Percentiles rank a stretch among this genome's conserved stretches.
Conservation (phyloP, 64 coral and sea anemone species). For the Astreopora myriophthalma region DNA sequence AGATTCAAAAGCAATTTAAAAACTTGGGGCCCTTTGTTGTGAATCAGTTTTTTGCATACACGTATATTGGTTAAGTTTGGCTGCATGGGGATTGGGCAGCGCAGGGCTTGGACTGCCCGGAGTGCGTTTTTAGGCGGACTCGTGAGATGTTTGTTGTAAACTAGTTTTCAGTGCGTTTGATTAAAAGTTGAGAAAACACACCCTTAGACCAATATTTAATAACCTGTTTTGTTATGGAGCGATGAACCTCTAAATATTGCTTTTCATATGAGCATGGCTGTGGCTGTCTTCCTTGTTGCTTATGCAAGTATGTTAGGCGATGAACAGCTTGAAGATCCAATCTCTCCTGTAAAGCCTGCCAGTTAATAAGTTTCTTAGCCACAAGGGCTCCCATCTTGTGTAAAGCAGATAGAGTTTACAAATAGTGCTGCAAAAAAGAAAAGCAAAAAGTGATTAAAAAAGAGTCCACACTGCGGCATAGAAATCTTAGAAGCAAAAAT, state of each 20-base stretch:
- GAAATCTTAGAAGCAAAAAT: too few relatives aligned
- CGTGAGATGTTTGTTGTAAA: too few relatives aligned
- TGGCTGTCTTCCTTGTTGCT: neutral
- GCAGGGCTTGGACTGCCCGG: too few relatives aligned
- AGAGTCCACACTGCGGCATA: neutral
- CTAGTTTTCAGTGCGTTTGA: too few relatives aligned
- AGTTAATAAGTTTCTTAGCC: neutral
- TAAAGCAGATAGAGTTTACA: neutral
- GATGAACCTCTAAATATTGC: neutral
- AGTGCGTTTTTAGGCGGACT: too few relatives aligned
- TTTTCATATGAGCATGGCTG: neutral
- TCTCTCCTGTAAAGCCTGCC: constrained; percentile 14
- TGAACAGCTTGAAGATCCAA: constrained; percentile 14
- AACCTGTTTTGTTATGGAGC: neutral
- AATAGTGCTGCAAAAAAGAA: neutral
- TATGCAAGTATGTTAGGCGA: neutral
- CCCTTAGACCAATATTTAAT: neutral
- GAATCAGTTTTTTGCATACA: too few relatives aligned
- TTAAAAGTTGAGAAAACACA: too few relatives aligned
- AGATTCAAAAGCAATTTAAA: too few relatives aligned
- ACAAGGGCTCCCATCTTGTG: neutral
- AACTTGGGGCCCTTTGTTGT: too few relatives aligned
- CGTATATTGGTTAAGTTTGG: too few relatives aligned
- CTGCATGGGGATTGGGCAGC: too few relatives aligned
- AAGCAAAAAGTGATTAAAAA: neutral